Base-by-base conservation (phyloP, 2,113 vertebrate species). In the Pithys albifrons region DNA sequence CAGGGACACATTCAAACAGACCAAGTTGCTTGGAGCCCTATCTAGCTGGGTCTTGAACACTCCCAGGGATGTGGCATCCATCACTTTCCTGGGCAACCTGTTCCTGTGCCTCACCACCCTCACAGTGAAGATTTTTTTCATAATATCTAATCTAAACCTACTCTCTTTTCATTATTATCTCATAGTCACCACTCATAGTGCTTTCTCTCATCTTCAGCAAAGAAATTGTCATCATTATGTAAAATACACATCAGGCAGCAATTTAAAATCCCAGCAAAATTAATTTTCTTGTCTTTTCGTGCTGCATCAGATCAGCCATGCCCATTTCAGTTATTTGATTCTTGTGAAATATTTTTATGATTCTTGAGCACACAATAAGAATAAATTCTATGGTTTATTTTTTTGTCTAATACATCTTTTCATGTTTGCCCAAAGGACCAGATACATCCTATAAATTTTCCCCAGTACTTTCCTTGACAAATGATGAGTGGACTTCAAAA, bases 201-300 rank as follows among this genome's bases (percentile, higher is more conserved):
- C 45, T 54, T 69, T 86, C 9, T 16, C 20, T 80, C 20, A 55
- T 22, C 27, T 73, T 80, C 59, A 80, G 29, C 49, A 69, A 58
- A 67, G n/a, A 52, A 33, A 64, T 35, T 73, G 43, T n/a, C 5
- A 2, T 22, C 4, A 52, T 37, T 31, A 19, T 35, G 28, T 20
- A 31, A 72, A 76, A 52, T 29, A 25, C 11, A 75, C 19, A 35
- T 48, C 33, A 67, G 61, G 12, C 17, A 54, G 24, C 48, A 46
- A 25, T 37, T 59, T 72, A 37, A 72, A 35, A 72, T 48, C 39
- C 17, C 22, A 52, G 45, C 4, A 79, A 12, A 54, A 79, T 72
- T 11, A 70, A 46, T 84, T 83, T 93, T 84, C 90, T 79, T 79
- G 45, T 80, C 49, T 75, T 93, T 89, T 94, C 69, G 25, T 79